Evolutionary conservation across 1,140 invertebrate species (phyloP), one percentile per base, ranked within the genome.

Genomic region (Oreohelix idahoensis): DNA sequence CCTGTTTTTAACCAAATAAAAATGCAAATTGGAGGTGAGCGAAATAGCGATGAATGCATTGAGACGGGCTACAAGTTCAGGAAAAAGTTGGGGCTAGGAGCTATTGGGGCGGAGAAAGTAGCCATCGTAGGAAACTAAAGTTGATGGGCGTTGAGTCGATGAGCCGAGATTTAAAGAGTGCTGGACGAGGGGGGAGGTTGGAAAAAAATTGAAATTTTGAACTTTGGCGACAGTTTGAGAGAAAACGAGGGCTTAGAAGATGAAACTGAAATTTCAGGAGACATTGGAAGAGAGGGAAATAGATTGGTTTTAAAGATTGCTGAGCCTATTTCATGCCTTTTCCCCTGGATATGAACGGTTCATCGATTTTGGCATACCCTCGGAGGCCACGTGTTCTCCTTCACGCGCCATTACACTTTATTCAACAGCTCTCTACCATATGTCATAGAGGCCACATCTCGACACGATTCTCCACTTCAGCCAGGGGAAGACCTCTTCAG

Each of bases 381-480:
- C 71, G 1, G 45, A 74, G 26, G 38, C 45, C 45, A 74, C 23
- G 26, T 38, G 38, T 13, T 74, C 71, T 26, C 23, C 35, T 49
- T n/a, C 45, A 42, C 38, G 71, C 71, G 35, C 13, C 45, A 42
- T 74, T 42, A 42, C 38, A 4, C 38, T n/a, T 29, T n/a, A 26
- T 74, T 74, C 71, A 66, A 29, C 63, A 66, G 5, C 63, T 15
- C 29, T 32, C 29, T 66, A 66, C 63, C 29, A 66, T 66, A 66
- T 66, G 63, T 66, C 63, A 32, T 32, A 66, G 29, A 32, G 63
- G 63, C 51, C 63, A 66, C 63, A 66, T 35, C 63, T 35, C 63
- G 63, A 66, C 63, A 66, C n/a, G 63, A 66, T 32, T 66, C 63
- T 66, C 29, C 63, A 66, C 63, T 66, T 29, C 63, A 66, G 63